Base-by-base conservation (phyloP, 1,140 invertebrate genomes). In the Plectus sambesii region DNA sequence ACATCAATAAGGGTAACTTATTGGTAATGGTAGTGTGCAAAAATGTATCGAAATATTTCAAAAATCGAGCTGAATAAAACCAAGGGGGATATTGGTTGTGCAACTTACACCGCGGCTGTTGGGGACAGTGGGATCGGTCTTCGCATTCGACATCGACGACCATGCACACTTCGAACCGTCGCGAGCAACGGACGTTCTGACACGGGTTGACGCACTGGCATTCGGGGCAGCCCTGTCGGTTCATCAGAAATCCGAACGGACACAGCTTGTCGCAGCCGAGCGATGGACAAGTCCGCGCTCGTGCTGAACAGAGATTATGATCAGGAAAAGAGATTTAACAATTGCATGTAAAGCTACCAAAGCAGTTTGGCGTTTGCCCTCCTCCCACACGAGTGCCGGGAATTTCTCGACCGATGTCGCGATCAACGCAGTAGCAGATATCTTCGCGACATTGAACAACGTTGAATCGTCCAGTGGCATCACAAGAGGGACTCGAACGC, bases 131-230 rank as follows among this genome's bases (percentile, higher is more conserved):
- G 19, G 25, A 59, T 2, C 35, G 45, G 42, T 56, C 37, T 29
- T 47, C 38, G 35, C 61, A 62, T 17, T 61, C 58, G 1, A 62
- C 62, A 19, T 53, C 40, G 3, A 50, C 43, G 37, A 64, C 45
- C 2, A 62, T 42, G 37, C 61, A 62, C 22, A 62, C 38, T 9
- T 50, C 36, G 20, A n/a, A n/a, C n/a, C 49, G 54, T 39, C 48
- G 48, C 6, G 37, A 37, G 47, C 61, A 62, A 30, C 56, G 52
- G 12, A 62, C 40, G 12, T 62, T 52, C n/a, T 24, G 17, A 39
- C 61, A 62, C 22, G 62, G 59, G 51, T 65, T 62, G 15, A 41
- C 25, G 35, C 61, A 62, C 30, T 52, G 45, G 47, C 61, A 62
- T 12, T 55, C 56, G 19, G 53, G 48, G 53, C 61, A 62, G 9